Conservation (phyloP, 1,140 invertebrate species). For the Pentalonia nigronervosa region DNA sequence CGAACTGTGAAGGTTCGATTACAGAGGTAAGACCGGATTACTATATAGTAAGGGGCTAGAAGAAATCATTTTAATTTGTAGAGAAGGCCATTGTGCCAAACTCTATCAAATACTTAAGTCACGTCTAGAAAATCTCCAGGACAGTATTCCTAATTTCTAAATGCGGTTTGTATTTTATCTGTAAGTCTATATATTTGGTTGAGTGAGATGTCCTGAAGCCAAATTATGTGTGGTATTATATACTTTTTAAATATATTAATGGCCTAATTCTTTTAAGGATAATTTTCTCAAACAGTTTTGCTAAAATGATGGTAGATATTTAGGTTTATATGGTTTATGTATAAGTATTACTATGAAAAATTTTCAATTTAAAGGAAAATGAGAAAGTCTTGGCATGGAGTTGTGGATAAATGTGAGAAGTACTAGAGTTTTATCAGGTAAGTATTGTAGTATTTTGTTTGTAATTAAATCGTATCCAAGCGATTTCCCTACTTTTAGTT, state of each 20-base stretch:
- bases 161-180: too few relatives aligned
- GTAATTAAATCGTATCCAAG: background rate
- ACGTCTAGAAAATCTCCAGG: too few relatives aligned
- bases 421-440: background rate
- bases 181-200: background rate
- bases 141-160: too few relatives aligned
- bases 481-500: background rate
- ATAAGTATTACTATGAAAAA: background rate
- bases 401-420: too few relatives aligned
- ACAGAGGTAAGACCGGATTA: background rate
- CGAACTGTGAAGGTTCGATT: constrained; percentile 35
- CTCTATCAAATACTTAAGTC: too few relatives aligned
- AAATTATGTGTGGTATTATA: background rate
- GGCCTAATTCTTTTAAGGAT: constrained; percentile 22
- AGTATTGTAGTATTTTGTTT: background rate
- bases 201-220: background rate
- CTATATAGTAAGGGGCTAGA: background rate
- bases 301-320: background rate
- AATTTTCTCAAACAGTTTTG: constrained; percentile 29
- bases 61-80: too few relatives aligned
- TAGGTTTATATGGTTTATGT: background rate
- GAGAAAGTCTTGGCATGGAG: background rate
- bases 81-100: too few relatives aligned
- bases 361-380: background rate
- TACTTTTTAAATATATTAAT: background rate